Evolutionary conservation across 1,140 invertebrate species (phyloP).

Genomic region (Solen grandis): DNA sequence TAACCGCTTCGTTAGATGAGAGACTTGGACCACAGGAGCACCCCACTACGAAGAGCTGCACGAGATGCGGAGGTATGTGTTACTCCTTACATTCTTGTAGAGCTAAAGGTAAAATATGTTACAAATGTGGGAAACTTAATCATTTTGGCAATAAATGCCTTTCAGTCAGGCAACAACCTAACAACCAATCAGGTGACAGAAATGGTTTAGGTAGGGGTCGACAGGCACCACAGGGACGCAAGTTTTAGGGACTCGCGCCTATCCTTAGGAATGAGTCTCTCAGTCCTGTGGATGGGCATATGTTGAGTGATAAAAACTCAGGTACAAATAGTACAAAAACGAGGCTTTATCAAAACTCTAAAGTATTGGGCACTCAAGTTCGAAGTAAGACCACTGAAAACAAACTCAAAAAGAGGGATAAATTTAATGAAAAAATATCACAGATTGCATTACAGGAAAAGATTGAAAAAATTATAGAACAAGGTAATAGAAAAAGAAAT

Average conservation of each 20-base stretch:
- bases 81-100: not conserved
- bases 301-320: not conserved
- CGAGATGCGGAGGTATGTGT: conserved; percentile 24
- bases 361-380: not conserved
- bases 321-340: too few relatives aligned
- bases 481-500: too few relatives aligned
- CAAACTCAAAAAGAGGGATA: not conserved
- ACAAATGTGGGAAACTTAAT: not conserved
- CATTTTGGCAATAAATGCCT: not conserved
- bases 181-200: not conserved
- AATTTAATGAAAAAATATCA: not conserved
- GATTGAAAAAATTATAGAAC: not conserved
- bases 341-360: not conserved
- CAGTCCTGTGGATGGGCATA: conserved; percentile 2
- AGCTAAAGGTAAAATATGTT: not conserved
- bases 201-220: not conserved
- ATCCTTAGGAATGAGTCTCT: not conserved
- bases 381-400: not conserved
- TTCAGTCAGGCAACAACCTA: not conserved
- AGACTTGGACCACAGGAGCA: not conserved
- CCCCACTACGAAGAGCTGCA: not conserved
- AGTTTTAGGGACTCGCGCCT: not conserved
- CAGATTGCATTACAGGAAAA: not conserved
- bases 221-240: not conserved
- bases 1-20: not conserved